Percentiles rank a stretch among this genome's conserved stretches.
phyloP scores from a whole-genome alignment of 2,888 invertebrate genomes.

The Coelogynopora nodosa region DNA sequence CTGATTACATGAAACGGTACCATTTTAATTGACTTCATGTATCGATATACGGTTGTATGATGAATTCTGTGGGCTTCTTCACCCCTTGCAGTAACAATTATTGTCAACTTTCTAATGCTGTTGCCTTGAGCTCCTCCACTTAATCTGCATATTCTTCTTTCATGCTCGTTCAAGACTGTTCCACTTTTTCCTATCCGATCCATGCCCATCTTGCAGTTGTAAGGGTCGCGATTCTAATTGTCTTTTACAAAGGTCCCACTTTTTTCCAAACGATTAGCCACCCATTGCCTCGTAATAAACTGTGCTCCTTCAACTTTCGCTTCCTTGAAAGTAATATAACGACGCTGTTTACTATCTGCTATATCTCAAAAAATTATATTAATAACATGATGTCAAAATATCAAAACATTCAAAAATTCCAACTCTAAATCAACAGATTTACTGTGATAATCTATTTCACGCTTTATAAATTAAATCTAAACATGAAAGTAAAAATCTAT shows the following conservation, averaged over 20 bases:
- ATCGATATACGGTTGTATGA: neutral
- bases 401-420: neutral
- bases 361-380: neutral
- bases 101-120: neutral
- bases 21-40: neutral
- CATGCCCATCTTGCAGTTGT: neutral
- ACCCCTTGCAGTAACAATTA: neutral
- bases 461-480: too few species aligned
- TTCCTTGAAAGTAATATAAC: neutral
- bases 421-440: neutral
- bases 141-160: neutral
- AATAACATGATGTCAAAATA: too few species aligned
- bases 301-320: neutral
- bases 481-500: too few species aligned
- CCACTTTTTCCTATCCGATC: neutral
- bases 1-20: neutral
- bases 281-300: neutral
- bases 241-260: neutral
- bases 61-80: neutral
- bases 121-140: neutral
- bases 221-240: neutral
- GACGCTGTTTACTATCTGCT: neutral
- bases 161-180: neutral
- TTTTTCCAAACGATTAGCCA: neutral
- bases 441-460: too few species aligned